Evolutionary conservation across 2,888 invertebrate species (phyloP).

Genomic region (Drosophila affinis): DNA sequence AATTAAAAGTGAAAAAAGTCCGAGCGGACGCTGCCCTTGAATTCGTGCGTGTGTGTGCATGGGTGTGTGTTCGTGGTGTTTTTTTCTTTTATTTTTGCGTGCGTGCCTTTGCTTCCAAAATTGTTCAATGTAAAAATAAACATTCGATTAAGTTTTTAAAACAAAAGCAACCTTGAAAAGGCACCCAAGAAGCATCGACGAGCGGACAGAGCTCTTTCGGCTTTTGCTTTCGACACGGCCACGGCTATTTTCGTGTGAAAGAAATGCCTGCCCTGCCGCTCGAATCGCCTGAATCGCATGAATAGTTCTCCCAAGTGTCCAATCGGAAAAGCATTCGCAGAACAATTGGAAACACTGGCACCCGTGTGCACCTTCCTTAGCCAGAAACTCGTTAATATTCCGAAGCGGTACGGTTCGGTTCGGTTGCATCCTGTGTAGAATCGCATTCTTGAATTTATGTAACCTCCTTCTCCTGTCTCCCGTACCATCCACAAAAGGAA

Average conservation of each 20-base stretch:
- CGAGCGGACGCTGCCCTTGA: constrained; percentile 70
- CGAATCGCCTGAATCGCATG: neutral
- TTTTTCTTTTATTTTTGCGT: neutral
- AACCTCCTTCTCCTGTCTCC: constrained; percentile 40
- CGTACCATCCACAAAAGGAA: constrained; percentile 25
- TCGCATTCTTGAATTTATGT: constrained; percentile 46
- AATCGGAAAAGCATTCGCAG: constrained; percentile 55
- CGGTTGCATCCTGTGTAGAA: constrained; percentile 2
- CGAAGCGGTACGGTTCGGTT: neutral
- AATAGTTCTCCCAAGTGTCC: constrained; percentile 64
- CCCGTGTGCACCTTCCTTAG: constrained; percentile 20
- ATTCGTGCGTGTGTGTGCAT: constrained; percentile 24
- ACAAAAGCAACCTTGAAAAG: constrained; percentile 74
- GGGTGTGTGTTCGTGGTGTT: constrained; percentile 4
- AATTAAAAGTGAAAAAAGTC: constrained; percentile 43
- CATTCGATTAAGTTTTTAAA: constrained; percentile 64
- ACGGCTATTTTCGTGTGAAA: constrained; percentile 64
- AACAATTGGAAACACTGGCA: constrained; percentile 62
- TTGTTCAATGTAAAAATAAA: constrained; percentile 72
- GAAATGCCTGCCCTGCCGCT: constrained; percentile 47
- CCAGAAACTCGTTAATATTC: neutral
- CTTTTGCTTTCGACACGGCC: constrained; percentile 15
- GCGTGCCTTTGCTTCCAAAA: constrained; percentile 65
- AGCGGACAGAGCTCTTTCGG: constrained; percentile 29
- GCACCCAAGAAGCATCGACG: constrained; percentile 45